Conservation (phyloP, 2,888 invertebrate genomes). For the Agonopterix heracliana region DNA sequence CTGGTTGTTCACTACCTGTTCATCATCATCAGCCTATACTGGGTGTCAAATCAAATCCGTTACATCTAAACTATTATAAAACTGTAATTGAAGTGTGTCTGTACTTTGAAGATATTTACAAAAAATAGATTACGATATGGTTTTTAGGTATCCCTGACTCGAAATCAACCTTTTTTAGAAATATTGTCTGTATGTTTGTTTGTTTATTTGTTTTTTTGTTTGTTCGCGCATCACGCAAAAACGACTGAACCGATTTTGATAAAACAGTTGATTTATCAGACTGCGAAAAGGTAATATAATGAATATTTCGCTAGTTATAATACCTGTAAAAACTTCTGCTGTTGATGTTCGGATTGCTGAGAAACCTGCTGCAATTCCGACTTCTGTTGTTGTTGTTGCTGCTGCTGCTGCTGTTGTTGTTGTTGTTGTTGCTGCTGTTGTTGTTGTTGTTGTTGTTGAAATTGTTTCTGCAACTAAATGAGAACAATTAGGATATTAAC, state of each 20-base stretch:
- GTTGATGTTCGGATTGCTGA: slow-evolving; percentile 67
- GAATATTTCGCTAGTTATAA: not conserved
- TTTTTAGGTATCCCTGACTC: no score
- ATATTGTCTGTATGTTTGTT: no score
- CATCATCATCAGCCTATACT: not conserved
- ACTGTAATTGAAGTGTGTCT: no score
- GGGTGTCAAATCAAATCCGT: not conserved
- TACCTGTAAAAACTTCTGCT: slow-evolving; percentile 68
- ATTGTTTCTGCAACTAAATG: slow-evolving; percentile 55
- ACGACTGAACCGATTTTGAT: not conserved
- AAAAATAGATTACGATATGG: no score
- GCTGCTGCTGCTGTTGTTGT: slow-evolving; percentile 43
- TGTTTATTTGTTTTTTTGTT: no score
- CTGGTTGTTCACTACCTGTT: slow-evolving; percentile 36
- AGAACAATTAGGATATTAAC: not conserved
- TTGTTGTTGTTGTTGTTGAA: slow-evolving; percentile 40
- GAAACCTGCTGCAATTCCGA: slow-evolving; percentile 60
- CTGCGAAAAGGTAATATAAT: no score
- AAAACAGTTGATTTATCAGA: no score
- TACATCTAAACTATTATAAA: no score
- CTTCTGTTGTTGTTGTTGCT: slow-evolving; percentile 43
- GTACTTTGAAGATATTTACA: no score
- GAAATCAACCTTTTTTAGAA: no score
- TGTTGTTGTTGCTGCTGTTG: slow-evolving; percentile 47
- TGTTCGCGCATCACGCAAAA: no score